Percentiles rank a stretch among this genome's conserved stretches.
Evolutionary conservation across 2,113 vertebrate species (phyloP).

Genomic region (Trematomus loennbergii): DNA sequence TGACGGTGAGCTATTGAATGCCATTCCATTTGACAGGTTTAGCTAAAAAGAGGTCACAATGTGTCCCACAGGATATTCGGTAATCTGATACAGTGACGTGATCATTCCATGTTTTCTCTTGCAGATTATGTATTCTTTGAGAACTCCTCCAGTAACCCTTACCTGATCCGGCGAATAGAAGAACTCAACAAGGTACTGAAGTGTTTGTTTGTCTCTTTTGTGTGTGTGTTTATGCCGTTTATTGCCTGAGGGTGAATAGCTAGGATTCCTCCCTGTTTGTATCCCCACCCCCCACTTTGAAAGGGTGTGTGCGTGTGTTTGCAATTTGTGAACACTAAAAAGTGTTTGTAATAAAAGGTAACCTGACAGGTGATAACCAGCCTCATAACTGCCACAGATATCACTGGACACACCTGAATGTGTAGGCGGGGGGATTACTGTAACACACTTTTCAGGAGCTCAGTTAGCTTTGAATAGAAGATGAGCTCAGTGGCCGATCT

Average conservation of each 20-base stretch:
- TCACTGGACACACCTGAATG: conserved; percentile 35
- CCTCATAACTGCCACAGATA: conserved; percentile 38
- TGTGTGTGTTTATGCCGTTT: conserved; percentile 21
- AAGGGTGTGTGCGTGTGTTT: neutral
- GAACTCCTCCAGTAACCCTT: conserved; percentile 99
- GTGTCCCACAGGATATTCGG: neutral
- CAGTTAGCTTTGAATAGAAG: neutral
- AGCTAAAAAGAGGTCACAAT: neutral
- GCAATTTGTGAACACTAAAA: conserved; percentile 9
- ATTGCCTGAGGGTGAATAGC: conserved; percentile 61
- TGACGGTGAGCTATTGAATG: neutral
- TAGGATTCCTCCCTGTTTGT: conserved; percentile 50
- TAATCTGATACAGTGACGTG: neutral
- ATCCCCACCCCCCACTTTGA: conserved; percentile 3
- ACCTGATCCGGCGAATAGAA: conserved; percentile 98
- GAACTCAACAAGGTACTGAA: conserved; percentile 97
- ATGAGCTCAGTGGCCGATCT: neutral
- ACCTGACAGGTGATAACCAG: conserved; percentile 45
- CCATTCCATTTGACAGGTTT: neutral
- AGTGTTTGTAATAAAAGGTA: conserved; percentile 33
- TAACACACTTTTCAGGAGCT: conserved; percentile 9
- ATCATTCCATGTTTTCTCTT: conserved; percentile 66
- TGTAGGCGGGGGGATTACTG: neutral
- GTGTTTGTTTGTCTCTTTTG: conserved; percentile 31
- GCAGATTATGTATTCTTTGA: conserved; percentile 99